Base-by-base conservation (phyloP, 2,113 vertebrate genomes). In the Sinocyclocheilus maitianheensis region DNA sequence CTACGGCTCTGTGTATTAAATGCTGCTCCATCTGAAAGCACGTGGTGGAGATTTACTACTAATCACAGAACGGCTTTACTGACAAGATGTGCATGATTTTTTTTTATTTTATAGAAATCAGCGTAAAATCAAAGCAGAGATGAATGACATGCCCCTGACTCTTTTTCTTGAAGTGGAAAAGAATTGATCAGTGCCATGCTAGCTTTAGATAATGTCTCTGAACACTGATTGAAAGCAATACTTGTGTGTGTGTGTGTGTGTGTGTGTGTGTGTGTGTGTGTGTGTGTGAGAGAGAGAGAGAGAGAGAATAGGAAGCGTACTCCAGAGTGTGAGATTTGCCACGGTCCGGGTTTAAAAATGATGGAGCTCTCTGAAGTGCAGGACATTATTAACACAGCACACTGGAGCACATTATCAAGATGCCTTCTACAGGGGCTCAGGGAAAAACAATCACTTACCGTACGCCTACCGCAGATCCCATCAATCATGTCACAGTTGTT, bases 351-450 rank as follows among this genome's bases (percentile, higher is more conserved):
- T 81, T 85, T 84, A 51, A 85, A 67, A 74, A 91, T 91, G 92
- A 93, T 91, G 92, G 90, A 91, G 86, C 81, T 84, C 83, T 90
- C 79, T 84, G 90, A 88, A 87, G 89, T 88, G 87, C 88, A 76
- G 85, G 91, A 91, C 91, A 89, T 93, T 92, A 92, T 94, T 92
- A 92, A 90, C 90, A 88, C 90, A 91, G 90, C 87, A 90, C 90
- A 92, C 90, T 90, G 89, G 87, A 91, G 89, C 91, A 86, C 18
- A 43, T 89, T 88, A 91, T 92, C 90, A 84, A 55, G 85, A 89
- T 89, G 85, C 88, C 91, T 86, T 67, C 87, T 77, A 85, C 81
- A 14, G 24, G 46, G 13, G 80, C 62, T 75, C n/a, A 60, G 87
- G 76, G 91, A 88, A 93, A 92, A 91, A 90, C 88, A 89, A 89